A percentile compares a stretch with the other conserved stretches of the same genome.
phyloP scores from a whole-genome alignment of 2,888 invertebrate species.

The Fragum fragum region DNA sequence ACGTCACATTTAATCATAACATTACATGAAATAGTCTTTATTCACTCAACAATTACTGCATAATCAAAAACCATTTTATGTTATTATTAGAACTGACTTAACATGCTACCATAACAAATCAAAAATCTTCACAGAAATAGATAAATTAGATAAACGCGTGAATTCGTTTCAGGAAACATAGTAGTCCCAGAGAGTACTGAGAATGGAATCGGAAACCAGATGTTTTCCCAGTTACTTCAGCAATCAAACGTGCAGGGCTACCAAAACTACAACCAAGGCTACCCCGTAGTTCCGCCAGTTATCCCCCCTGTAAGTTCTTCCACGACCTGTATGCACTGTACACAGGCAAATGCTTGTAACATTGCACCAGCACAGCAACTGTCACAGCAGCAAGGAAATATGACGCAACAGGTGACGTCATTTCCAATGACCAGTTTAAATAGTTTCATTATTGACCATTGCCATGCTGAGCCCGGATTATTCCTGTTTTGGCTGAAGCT shows the following conservation, averaged over 20 bases:
- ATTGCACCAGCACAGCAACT: constrained; percentile 19
- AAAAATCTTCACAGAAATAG: too few relatives aligned
- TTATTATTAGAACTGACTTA: too few relatives aligned
- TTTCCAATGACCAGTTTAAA: too few relatives aligned
- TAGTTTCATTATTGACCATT: too few relatives aligned
- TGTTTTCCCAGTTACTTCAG: constrained; percentile 14
- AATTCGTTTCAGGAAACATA: constrained; percentile 5
- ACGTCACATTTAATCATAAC: too few relatives aligned
- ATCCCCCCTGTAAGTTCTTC: constrained; percentile 12
- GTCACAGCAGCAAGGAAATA: background rate
- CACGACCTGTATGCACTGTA: background rate
- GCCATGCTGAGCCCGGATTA: too few relatives aligned
- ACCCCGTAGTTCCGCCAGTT: constrained; percentile 13
- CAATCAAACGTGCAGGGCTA: constrained; percentile 10
- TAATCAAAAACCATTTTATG: too few relatives aligned
- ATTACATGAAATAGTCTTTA: too few relatives aligned
- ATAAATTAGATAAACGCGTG: too few relatives aligned
- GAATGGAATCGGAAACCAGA: constrained; percentile 21
- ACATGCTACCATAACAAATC: too few relatives aligned
- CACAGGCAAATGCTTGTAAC: background rate
- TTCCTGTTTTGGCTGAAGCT: too few relatives aligned
- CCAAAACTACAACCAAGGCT: constrained; percentile 9
- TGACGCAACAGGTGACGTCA: constrained; percentile 23
- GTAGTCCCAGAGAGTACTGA: constrained; percentile 2
- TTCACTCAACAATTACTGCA: too few relatives aligned